Conservation (phyloP, 2,888 invertebrate genomes). For the Cephus nigrinus region DNA sequence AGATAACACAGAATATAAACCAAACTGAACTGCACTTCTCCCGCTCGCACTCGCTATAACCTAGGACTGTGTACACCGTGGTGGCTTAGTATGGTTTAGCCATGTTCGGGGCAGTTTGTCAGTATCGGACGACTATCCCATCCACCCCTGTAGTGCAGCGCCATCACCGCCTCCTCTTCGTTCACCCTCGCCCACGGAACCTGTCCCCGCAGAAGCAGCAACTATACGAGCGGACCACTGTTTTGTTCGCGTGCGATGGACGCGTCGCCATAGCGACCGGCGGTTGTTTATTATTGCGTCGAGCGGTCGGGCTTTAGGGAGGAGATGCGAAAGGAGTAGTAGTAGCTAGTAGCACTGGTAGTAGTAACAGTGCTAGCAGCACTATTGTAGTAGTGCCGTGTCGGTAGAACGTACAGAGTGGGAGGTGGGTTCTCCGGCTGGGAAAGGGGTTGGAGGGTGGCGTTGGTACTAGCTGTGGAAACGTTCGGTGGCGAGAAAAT, state of each 20-base stretch:
- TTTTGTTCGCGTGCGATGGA: constrained; percentile 63
- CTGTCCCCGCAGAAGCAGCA: constrained; percentile 50
- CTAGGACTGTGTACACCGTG: neutral
- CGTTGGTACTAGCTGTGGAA: constrained; percentile 21
- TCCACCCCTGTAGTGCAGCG: neutral
- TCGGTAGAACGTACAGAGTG: neutral
- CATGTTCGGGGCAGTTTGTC: constrained; percentile 45
- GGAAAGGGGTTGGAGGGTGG: constrained; percentile 5
- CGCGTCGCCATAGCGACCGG: constrained; percentile 64
- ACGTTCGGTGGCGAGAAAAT: neutral
- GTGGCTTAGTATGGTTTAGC: neutral
- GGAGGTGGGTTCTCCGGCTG: constrained; percentile 16
- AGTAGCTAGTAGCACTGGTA: neutral
- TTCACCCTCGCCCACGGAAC: neutral
- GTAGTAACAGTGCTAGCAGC: neutral
- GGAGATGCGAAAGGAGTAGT: constrained; percentile 17
- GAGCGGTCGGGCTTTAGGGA: constrained; percentile 46
- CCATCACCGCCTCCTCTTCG: neutral
- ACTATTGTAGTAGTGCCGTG: neutral
- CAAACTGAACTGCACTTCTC: neutral
- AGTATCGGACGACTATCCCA: constrained; percentile 25
- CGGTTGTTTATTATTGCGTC: constrained; percentile 66
- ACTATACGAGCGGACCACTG: constrained; percentile 47
- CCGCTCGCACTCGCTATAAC: neutral
- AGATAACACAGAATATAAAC: neutral